Evolutionary conservation across 2,888 invertebrate species (phyloP).

Genomic region (Drosophila stalkeri): DNA sequence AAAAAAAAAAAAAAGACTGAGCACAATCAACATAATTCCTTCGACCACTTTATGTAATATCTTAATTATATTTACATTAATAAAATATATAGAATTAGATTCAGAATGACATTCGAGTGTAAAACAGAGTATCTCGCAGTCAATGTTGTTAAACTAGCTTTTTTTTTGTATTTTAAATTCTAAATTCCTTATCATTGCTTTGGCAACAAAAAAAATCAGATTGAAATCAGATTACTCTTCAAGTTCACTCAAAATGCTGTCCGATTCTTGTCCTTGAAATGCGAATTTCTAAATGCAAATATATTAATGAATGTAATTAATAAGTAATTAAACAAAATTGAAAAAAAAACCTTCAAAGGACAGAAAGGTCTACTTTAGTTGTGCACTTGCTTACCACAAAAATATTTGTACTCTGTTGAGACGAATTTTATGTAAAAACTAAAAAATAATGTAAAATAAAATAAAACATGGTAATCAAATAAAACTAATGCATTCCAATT

Average conservation of each 20-base stretch:
- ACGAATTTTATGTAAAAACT: background rate
- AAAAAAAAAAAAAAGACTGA: background rate
- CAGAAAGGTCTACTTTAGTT: slow-evolving; percentile 11
- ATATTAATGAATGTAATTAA: background rate
- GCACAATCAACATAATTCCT: slow-evolving; percentile 15
- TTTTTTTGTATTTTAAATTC: too few species aligned
- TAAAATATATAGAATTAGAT: background rate
- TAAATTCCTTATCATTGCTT: too few species aligned
- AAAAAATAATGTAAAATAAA: background rate
- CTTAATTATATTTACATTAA: too few species aligned
- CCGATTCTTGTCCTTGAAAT: background rate
- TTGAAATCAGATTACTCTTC: background rate
- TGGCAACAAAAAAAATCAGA: background rate
- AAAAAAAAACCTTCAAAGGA: background rate
- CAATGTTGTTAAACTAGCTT: background rate
- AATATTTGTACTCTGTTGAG: background rate
- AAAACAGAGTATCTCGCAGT: background rate
- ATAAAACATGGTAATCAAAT: background rate
- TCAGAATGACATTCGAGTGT: background rate
- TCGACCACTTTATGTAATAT: background rate
- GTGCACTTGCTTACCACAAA: slow-evolving; percentile 24
- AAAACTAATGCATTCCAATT: slow-evolving; percentile 3
- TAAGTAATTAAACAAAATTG: background rate
- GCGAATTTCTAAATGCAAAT: background rate
- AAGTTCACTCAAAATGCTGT: background rate